Evolutionary conservation across 2,113 vertebrate species (phyloP), one percentile per base, ranked within the genome.

Genomic region (Grantiella picta): DNA sequence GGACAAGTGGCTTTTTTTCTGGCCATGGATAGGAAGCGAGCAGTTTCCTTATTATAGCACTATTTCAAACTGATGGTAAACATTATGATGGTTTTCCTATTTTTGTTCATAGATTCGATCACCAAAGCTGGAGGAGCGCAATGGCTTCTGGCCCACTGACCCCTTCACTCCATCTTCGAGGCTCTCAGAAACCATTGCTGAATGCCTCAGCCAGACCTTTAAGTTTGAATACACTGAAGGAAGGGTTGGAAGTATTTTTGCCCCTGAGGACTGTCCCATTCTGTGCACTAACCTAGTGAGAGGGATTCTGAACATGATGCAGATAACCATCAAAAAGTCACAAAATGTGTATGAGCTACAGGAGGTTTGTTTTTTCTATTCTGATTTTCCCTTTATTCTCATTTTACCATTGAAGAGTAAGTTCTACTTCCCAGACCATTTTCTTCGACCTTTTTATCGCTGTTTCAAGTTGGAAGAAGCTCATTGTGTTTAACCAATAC

Each of bases 171-270:
- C 83, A 0, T 96, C 98, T 57, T 60, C 77, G 0, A 98, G 93
- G 89, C 96, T 98, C 76, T 98, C 97, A 63, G 86, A 97, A 83
- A 97, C 82, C 15, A 69, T 98, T 52, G 38, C 95, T 70, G 94
- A 94, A n/a, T 97, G 98, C 93, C 49, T 99, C 69, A 81, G 76
- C 52, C 98, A 95, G 82, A 95, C 97, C 68, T 98, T 99, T 86
- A 99, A 98, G 94, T 99, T 99, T 97, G 98, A 99, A 64, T 99
- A 99, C 84, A 81, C 56, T 53, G 96, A 96, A 35, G 99, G 99
- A 83, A 96, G 95, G 52, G 96, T 99, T 20, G 98, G 98, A 75
- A 98, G 95, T 69, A 94, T 99, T 59, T 97, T 95, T 9, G 97
- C 98, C 13, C 97, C 98, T 15, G 91, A 96, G 47, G 95, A 83